Conservation (phyloP, 2,888 invertebrate species). For the Zygogramma bicolorata region DNA sequence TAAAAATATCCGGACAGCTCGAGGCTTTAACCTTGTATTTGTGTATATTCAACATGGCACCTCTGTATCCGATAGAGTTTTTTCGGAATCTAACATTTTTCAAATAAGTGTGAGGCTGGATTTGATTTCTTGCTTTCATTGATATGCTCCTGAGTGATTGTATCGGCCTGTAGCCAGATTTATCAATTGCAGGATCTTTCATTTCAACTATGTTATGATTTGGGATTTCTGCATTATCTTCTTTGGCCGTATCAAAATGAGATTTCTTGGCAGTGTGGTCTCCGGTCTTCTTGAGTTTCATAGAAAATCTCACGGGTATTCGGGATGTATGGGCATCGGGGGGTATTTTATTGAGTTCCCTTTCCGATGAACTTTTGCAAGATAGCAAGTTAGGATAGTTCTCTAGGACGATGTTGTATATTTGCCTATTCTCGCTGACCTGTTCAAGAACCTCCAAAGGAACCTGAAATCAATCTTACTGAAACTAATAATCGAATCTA, state of each 20-base stretch:
- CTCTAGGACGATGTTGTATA: constrained; percentile 78
- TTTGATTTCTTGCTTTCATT: constrained; percentile 36
- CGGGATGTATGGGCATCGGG: constrained; percentile 64
- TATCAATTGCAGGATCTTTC: background rate
- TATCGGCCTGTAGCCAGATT: constrained; percentile 8
- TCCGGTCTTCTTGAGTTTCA: constrained; percentile 68
- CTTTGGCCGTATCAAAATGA: background rate
- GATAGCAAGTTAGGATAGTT: constrained; percentile 79
- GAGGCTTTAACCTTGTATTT: constrained; percentile 86
- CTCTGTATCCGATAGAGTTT: constrained; percentile 88
- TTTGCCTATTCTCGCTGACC: constrained; percentile 73
- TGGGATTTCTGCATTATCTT: constrained; percentile 13
- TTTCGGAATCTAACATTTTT: constrained; percentile 80
- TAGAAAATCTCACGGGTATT: constrained; percentile 73
- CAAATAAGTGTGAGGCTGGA: constrained; percentile 73
- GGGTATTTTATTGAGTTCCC: constrained; percentile 67
- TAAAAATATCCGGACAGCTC: constrained; percentile 91
- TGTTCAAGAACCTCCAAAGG: constrained; percentile 75
- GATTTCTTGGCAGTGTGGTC: constrained; percentile 63
- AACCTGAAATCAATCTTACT: constrained; percentile 65
- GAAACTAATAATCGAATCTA: background rate
- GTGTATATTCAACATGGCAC: constrained; percentile 86
- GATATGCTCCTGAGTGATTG: constrained; percentile 31
- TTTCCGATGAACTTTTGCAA: constrained; percentile 75
- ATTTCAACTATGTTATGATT: constrained; percentile 39